Base-by-base conservation (phyloP, 2,113 vertebrate genomes). In the Neoarius graeffei region DNA sequence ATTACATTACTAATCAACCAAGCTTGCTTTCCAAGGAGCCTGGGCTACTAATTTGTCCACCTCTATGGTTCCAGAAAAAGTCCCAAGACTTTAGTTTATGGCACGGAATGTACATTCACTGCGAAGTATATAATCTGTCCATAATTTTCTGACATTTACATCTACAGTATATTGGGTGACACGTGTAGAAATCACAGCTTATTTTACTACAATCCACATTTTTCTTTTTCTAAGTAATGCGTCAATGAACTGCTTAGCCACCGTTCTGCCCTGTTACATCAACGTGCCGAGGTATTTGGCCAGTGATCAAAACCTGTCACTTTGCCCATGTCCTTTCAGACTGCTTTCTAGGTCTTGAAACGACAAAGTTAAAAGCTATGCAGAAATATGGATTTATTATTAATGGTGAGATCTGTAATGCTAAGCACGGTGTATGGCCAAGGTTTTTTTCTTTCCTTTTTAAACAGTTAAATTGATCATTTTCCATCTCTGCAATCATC, bases 331-430 rank as follows among this genome's bases (percentile, higher is more conserved):
- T 69, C 83, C 64, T 54, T 87, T 73, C 50, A 27, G 83, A 84
- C 59, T 27, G 66, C 88, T 35, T 90, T 91, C 90, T 90, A 73
- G 0, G 19, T 85, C 66, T 89, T 91, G 50, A 90, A 85, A 67
- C 71, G 89, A 90, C 54, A 42, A 83, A 76, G 85, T 92, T 91
- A 89, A 92, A 83, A 82, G 73, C 81, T 86, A 81, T 91, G 87
- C 57, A 87, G 71, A 87, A 88, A 84, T 81, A 57, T 87, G 57
- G 83, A 77, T 73, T 52, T 30, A 89, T 88, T 88, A 66, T 81
- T 60, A 56, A 50, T 60, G 89, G 30, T 57, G 80, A 56, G 59
- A 86, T 84, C 88, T 88, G 73, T 84, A 35, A 89, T 56, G 5
- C 35, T 85, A 57, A 66, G 77, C 54, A 81, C 66, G 1, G n/a